phyloP scores from a whole-genome alignment of 1,140 invertebrate species.

The Leptinotarsa lineolata region DNA sequence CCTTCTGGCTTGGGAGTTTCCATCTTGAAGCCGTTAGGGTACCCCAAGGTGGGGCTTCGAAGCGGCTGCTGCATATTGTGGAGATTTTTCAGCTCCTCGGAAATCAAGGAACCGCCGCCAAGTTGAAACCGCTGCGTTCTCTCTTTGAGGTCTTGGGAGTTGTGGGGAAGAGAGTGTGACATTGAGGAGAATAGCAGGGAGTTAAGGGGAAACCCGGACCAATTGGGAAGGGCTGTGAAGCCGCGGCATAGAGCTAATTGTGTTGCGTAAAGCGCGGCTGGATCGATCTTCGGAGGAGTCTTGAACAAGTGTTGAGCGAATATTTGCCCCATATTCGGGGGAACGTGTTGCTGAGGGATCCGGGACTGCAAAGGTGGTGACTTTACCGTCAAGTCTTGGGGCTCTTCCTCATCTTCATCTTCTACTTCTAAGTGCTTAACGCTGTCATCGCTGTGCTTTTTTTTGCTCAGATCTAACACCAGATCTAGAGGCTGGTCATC shows the following conservation, averaged over 20 bases:
- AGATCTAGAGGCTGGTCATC: slow-evolving; percentile 74
- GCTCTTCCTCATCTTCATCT: slow-evolving; percentile 34
- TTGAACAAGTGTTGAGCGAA: slow-evolving; percentile 67
- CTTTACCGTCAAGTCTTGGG: slow-evolving; percentile 57
- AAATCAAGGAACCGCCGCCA: slow-evolving; percentile 68
- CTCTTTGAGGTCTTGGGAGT: slow-evolving; percentile 66
- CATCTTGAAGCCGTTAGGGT: slow-evolving; percentile 35
- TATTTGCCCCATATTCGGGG: slow-evolving; percentile 58
- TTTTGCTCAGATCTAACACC: slow-evolving; percentile 86
- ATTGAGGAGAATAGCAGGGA: slow-evolving; percentile 61
- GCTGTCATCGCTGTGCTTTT: slow-evolving; percentile 57
- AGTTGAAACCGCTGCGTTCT: slow-evolving; percentile 67
- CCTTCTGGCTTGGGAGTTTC: slow-evolving; percentile 28
- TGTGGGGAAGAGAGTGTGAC: slow-evolving; percentile 60
- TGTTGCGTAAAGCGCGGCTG: slow-evolving; percentile 59
- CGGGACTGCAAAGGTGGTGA: slow-evolving; percentile 34
- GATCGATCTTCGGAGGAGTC: slow-evolving; percentile 62
- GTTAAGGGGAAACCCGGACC: slow-evolving; percentile 59
- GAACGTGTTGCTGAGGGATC: slow-evolving; percentile 38
- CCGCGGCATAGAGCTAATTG: slow-evolving; percentile 61
- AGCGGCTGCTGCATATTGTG: slow-evolving; percentile 12
- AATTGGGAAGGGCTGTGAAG: slow-evolving; percentile 55
- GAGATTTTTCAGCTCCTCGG: slow-evolving; percentile 55
- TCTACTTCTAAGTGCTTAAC: neutral
- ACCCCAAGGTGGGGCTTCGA: neutral